Conservation (phyloP, 35 echinoderm and acorn worm species). For the Heliocidaris tuberculata region DNA sequence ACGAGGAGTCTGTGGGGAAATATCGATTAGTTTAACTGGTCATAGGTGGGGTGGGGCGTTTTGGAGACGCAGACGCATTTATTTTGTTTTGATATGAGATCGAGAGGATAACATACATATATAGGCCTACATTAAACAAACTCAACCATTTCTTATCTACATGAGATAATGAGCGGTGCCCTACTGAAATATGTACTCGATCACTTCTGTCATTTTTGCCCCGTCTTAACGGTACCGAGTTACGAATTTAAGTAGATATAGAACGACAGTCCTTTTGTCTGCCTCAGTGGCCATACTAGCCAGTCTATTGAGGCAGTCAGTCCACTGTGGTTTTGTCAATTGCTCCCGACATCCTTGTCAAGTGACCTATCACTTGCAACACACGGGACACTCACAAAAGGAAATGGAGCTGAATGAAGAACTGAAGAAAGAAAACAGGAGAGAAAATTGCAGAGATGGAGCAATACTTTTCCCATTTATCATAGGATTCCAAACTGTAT, state of each 20-base stretch:
- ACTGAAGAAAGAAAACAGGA: not conserved
- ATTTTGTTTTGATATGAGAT: no score
- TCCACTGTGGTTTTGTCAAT: constrained; percentile 30
- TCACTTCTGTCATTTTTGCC: not conserved
- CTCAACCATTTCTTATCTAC: no score
- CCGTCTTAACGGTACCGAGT: not conserved
- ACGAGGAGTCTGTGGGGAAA: no score
- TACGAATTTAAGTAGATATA: not conserved
- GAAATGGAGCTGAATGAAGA: not conserved
- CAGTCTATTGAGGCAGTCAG: not conserved
- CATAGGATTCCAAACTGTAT: not conserved
- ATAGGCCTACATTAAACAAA: no score
- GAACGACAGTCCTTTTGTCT: not conserved
- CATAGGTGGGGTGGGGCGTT: no score
- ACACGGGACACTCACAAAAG: not conserved
- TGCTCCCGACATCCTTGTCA: constrained; percentile 21
- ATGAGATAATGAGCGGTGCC: not conserved
- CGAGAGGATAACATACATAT: no score
- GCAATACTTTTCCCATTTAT: not conserved
- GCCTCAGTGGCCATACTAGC: not conserved
- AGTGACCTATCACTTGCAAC: not conserved
- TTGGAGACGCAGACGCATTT: no score
- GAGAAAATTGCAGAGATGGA: not conserved
- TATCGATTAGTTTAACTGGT: no score
- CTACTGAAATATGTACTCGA: not conserved